A percentile compares a stretch with the other conserved stretches of the same genome.
Conservation (phyloP, 2,113 vertebrate genomes). For the Donacobius atricapilla region DNA sequence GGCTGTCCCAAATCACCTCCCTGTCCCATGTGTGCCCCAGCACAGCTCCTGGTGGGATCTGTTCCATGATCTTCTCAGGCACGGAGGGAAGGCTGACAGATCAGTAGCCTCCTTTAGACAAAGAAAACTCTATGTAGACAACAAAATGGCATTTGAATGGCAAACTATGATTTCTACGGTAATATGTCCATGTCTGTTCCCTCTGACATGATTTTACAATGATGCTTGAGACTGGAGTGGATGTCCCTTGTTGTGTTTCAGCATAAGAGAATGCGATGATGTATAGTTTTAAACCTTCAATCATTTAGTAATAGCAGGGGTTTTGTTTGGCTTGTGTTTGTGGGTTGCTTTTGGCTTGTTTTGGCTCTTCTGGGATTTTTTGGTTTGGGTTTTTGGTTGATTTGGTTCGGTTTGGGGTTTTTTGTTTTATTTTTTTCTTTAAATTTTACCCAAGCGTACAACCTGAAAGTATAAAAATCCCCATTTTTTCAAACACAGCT, state of each 20-base stretch:
- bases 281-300: not conserved
- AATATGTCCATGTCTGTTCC: not conserved
- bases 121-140: not conserved
- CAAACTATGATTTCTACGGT: not conserved
- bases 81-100: not conserved
- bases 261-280: not conserved
- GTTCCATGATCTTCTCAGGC: not conserved
- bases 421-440: not conserved
- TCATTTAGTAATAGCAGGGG: not conserved
- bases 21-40: not conserved
- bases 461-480: not conserved
- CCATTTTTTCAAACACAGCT: not conserved
- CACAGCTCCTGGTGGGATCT: not conserved
- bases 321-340: not conserved
- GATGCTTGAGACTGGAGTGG: not conserved
- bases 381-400: not conserved
- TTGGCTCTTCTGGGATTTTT: not conserved
- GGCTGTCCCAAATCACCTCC: not conserved
- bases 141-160: not conserved
- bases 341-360: not conserved
- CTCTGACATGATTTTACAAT: not conserved
- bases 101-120: not conserved
- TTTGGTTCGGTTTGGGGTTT: not conserved
- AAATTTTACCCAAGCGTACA: not conserved
- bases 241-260: not conserved